Base-by-base conservation (phyloP, 2,113 vertebrate species). In the Actenoides lindsayi region DNA sequence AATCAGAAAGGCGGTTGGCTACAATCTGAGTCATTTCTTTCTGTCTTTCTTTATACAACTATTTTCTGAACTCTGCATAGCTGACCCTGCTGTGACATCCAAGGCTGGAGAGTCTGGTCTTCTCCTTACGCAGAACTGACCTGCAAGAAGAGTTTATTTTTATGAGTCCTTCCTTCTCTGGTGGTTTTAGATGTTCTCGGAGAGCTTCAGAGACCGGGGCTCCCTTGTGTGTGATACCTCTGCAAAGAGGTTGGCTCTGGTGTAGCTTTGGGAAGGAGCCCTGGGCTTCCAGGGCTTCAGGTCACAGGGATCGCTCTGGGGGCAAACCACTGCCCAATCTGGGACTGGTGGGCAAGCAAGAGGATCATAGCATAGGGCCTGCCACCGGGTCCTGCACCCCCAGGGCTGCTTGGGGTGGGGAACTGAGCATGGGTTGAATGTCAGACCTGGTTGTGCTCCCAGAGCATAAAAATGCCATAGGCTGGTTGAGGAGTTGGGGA, bases 51-150 rank as follows among this genome's bases (percentile, higher is more conserved):
- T 93, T 81, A 90, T 69, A 80, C 62, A 76, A 76, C 74, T 89
- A 21, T 82, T 96, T 95, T 95, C 89, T 94, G 83, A 83, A 83
- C 63, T 75, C 88, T 91, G 57, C 51, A 51, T 79, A 73, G 54
- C 50, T 95, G 84, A 80, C 87, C 70, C 74, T 78, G 18, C 44
- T 6, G 2, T 85, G 83, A 83, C 67, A 89, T 63, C 37, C 2
- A 0, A 80, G 42, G 56, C 63, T 81, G 41, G 60, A 77, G 59
- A 77, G 59, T 59, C 70, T 82, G 41, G n/a, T 92, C 77, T 65
- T 83, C 50, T 87, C 30, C 48, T 87, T 46, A 62, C 30, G 42
- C 39, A 84, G 69, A 91, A 82, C 0, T 50, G 39, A 93, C 62
- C 13, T 5, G 57, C 65, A 87, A 81, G 60, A 64, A 39, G 44